These are phyloP conservation scores for Amphiura filiformis DNA, from an alignment of 35 echinoderm and acorn worm genomes.

Conservation along the genomic window DNA sequence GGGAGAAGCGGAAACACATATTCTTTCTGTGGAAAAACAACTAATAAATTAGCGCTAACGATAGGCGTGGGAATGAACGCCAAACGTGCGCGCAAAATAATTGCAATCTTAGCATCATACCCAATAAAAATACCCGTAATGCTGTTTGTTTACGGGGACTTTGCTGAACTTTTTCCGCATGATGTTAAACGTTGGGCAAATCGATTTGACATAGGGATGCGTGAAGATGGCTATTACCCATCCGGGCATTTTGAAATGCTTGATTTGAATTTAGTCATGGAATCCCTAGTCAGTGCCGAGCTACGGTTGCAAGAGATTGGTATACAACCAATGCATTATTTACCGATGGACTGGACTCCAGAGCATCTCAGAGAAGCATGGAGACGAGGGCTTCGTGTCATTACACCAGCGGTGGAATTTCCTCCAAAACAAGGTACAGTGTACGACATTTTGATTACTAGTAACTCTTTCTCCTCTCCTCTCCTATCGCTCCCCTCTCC, in stretches of 20 bases:
- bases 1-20: not conserved
- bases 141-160: constrained; percentile 46
- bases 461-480: too few species aligned
- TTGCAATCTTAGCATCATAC: constrained; percentile 1
- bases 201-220: constrained; percentile 30
- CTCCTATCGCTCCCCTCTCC: too few species aligned
- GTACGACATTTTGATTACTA: too few species aligned
- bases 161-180: constrained; percentile 21
- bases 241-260: constrained; percentile 6
- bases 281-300: not conserved
- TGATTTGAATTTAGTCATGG: not conserved
- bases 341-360: not conserved
- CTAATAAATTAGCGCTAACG: constrained; percentile 14
- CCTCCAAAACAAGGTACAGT: constrained; percentile 31
- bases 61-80: constrained; percentile 31
- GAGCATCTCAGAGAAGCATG: not conserved
- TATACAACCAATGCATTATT: not conserved
- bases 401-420: not conserved
- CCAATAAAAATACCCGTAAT: constrained; percentile 14
- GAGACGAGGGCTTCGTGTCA: not conserved
- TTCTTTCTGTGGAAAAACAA: not conserved
- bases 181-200: constrained; percentile 2
- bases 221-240: not conserved
- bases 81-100: constrained; percentile 17
- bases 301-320: not conserved